Percentiles rank a stretch among this genome's conserved stretches.
These are phyloP conservation scores for Tetragonula carbonaria DNA, from an alignment of 2,888 invertebrate genomes.

Conservation along the genomic window DNA sequence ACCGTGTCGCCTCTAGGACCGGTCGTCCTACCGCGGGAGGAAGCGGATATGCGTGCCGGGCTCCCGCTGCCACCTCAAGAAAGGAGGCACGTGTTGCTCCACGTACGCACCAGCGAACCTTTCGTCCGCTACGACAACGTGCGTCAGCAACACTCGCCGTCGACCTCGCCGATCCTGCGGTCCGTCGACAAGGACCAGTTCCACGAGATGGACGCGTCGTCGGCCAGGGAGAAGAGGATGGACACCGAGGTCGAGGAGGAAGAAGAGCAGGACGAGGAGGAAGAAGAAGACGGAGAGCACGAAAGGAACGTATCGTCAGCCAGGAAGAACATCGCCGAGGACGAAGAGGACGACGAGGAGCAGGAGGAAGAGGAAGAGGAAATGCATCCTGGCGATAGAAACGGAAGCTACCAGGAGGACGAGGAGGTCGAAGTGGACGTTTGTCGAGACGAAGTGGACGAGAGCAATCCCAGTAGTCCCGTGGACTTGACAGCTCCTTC, in stretches of 20 bases:
- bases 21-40: conserved; percentile 73
- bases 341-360: conserved; percentile 71
- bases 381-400: conserved; percentile 67
- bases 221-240: conserved; percentile 44
- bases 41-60: conserved; percentile 67
- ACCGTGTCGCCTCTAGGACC: conserved; percentile 76
- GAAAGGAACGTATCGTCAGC: conserved; percentile 28
- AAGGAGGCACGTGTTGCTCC: conserved; percentile 77
- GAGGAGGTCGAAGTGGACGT: conserved; percentile 79
- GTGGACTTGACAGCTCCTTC: conserved; percentile 83
- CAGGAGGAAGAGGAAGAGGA: conserved; percentile 78
- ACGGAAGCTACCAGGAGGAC: conserved; percentile 77
- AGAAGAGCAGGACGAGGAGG: conserved; percentile 71
- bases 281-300: conserved; percentile 66
- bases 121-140: conserved; percentile 75
- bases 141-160: conserved; percentile 65
- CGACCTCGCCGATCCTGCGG: conserved; percentile 63
- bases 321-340: conserved; percentile 65
- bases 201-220: conserved; percentile 52
- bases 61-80: conserved; percentile 74
- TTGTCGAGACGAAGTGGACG: conserved; percentile 79
- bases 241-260: conserved; percentile 68
- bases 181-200: conserved; percentile 62
- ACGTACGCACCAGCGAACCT: conserved; percentile 78
- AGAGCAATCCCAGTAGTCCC: conserved; percentile 82